Conservation (phyloP, 2,113 vertebrate genomes). For the Nycticryphes semicollaris region DNA sequence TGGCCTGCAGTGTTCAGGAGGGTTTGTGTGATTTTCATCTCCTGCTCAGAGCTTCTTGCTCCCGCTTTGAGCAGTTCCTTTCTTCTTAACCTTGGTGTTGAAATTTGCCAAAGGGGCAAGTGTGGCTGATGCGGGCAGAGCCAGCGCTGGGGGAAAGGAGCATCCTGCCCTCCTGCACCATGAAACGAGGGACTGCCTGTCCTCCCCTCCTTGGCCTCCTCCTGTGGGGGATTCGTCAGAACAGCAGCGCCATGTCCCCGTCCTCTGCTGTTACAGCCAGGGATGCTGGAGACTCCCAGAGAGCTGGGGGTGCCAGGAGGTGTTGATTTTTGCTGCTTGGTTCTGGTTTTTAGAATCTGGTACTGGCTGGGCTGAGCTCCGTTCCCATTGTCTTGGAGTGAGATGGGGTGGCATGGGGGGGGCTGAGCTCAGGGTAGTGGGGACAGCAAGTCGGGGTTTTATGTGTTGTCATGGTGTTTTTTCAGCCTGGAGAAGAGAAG, state of each 20-base stretch:
- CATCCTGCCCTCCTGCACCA: neutral
- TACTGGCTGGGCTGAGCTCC: neutral
- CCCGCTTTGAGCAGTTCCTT: neutral
- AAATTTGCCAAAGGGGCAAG: neutral
- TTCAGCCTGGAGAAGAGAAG: too few species aligned
- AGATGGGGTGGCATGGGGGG: neutral
- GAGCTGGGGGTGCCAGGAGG: neutral
- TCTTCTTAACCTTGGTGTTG: rapidly evolving
- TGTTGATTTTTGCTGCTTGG: neutral
- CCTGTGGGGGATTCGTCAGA: neutral
- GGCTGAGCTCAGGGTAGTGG: rapidly evolving
- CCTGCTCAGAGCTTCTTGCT: neutral
- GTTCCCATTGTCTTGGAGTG: rapidly evolving
- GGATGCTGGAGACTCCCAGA: neutral
- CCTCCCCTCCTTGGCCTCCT: neutral
- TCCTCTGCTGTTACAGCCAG: neutral
- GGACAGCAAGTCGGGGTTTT: rapidly evolving
- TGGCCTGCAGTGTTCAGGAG: rapidly evolving
- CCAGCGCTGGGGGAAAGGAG: neutral
- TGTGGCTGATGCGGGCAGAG: neutral
- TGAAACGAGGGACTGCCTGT: rapidly evolving
- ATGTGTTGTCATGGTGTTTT: too few species aligned
- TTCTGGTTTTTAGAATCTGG: neutral
- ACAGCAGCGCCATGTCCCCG: rapidly evolving
- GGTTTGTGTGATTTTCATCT: rapidly evolving